A percentile compares a stretch with the other conserved stretches of the same genome.
phyloP scores from a whole-genome alignment of 1,140 invertebrate genomes.

The Drosophila melanica region DNA sequence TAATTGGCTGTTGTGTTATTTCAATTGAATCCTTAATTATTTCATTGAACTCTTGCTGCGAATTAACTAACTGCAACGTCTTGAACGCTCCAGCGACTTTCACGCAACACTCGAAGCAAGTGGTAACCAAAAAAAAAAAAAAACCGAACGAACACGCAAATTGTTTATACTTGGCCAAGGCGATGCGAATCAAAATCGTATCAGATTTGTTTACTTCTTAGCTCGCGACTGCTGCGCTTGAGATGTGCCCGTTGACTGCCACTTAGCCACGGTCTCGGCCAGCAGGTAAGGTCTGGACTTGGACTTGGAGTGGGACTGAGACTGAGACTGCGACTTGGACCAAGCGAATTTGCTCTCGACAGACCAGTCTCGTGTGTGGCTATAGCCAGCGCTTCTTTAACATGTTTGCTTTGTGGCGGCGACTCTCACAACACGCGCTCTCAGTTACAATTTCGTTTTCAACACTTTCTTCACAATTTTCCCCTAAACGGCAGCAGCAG shows the following conservation, averaged over 20 bases:
- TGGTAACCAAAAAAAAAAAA: slow-evolving; percentile 6
- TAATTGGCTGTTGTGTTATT: slow-evolving; percentile 25
- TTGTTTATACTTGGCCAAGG: slow-evolving; percentile 44
- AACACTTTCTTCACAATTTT: slow-evolving; percentile 82
- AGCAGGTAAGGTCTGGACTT: slow-evolving; percentile 64
- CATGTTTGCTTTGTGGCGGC: slow-evolving; percentile 53
- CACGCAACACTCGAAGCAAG: slow-evolving; percentile 45
- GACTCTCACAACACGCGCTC: slow-evolving; percentile 56
- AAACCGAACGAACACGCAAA: slow-evolving; percentile 63
- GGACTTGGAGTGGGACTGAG: slow-evolving; percentile 1
- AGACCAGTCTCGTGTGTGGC: slow-evolving; percentile 38
- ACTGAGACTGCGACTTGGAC: background rate
- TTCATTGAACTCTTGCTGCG: slow-evolving; percentile 48
- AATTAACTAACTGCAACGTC: slow-evolving; percentile 30
- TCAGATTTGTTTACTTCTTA: slow-evolving; percentile 24
- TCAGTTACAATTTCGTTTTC: slow-evolving; percentile 82
- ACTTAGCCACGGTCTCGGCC: slow-evolving; percentile 55
- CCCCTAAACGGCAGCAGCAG: slow-evolving; percentile 62
- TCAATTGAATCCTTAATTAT: slow-evolving; percentile 65
- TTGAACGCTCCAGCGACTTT: slow-evolving; percentile 61
- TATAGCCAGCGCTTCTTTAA: slow-evolving; percentile 53
- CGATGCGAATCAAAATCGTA: slow-evolving; percentile 36
- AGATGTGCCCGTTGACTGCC: slow-evolving; percentile 75
- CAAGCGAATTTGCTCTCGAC: slow-evolving; percentile 31
- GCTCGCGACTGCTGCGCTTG: slow-evolving; percentile 69